Evolutionary conservation across 2,113 vertebrate species (phyloP).

Genomic region (Montifringilla adamsi): DNA sequence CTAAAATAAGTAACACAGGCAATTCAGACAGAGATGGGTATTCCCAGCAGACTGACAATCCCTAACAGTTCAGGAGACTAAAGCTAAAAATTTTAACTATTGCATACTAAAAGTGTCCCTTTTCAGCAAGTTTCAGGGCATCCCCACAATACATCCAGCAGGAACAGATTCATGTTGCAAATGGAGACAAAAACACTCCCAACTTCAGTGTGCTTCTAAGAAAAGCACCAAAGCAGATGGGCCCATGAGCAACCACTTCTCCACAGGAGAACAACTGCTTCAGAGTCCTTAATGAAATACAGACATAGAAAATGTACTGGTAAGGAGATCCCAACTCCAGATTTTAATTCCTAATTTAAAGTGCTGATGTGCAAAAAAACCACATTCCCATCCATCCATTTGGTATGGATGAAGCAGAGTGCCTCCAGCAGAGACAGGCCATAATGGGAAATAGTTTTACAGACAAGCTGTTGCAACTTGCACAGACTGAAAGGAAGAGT

Average conservation of each 20-base stretch:
- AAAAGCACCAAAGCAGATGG: neutral
- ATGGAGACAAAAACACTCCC: neutral
- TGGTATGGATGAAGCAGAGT: neutral
- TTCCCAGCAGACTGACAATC: neutral
- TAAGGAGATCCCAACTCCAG: neutral
- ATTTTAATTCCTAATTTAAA: neutral
- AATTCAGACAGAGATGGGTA: neutral
- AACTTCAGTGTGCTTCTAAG: neutral
- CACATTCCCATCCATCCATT: neutral
- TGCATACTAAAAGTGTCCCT: neutral
- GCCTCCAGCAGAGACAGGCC: neutral
- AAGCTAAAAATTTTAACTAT: neutral
- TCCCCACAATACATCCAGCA: accelerated
- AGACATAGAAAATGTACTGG: neutral
- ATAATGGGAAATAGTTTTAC: neutral
- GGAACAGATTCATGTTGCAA: neutral
- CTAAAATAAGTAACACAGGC: neutral
- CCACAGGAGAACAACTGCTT: neutral
- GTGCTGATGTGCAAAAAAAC: neutral
- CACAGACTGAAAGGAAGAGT: neutral
- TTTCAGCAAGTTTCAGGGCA: neutral
- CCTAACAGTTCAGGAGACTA: neutral
- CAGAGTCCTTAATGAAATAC: neutral
- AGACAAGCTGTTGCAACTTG: neutral
- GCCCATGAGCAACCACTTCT: neutral